These are phyloP conservation scores for Camponotus vicinus DNA, from an alignment of 1,140 invertebrate genomes.

Conservation along the genomic window DNA sequence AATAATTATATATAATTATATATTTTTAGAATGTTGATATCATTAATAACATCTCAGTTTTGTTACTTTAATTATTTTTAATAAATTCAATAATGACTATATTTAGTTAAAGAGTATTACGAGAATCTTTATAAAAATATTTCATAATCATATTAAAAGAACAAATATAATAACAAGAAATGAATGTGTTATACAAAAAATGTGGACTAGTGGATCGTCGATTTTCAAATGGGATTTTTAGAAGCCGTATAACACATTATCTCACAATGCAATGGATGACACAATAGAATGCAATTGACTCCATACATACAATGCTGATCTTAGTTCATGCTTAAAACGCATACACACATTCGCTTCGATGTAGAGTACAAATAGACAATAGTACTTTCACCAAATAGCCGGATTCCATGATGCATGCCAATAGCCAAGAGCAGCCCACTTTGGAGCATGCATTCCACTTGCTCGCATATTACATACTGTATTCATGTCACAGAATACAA, in stretches of 20 bases:
- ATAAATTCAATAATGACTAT: too few species aligned
- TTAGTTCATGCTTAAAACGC: conserved; percentile 50
- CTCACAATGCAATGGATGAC: conserved; percentile 71
- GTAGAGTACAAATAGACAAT: conserved; percentile 67
- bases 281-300: conserved; percentile 76
- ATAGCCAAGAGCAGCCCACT: conserved; percentile 76
- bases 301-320: conserved; percentile 58
- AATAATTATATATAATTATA: too few species aligned
- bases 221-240: background rate
- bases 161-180: background rate
- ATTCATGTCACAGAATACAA: conserved; percentile 41
- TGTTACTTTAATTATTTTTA: too few species aligned
- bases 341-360: conserved; percentile 49
- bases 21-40: too few species aligned
- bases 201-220: background rate
- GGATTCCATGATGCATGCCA: conserved; percentile 73
- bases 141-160: background rate
- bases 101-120: background rate
- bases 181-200: too few species aligned
- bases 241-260: conserved; percentile 54
- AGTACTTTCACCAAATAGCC: conserved; percentile 76
- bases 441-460: conserved; percentile 69
- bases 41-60: too few species aligned
- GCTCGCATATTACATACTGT: conserved; percentile 67
- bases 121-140: background rate